Evolutionary conservation across 2,113 vertebrate species (phyloP).

Genomic region (Meles meles): DNA sequence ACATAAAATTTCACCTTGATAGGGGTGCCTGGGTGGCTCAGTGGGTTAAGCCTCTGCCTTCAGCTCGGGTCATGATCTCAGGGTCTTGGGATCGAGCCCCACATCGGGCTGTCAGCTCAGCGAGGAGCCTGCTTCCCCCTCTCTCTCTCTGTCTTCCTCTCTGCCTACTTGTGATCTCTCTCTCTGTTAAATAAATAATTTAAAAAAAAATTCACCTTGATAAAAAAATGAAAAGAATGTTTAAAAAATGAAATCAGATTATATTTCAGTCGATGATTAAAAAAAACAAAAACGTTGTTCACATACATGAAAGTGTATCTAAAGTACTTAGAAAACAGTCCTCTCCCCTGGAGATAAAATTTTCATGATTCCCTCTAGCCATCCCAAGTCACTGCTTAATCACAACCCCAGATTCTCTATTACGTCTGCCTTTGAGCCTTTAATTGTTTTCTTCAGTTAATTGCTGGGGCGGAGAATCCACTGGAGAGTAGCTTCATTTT

Average conservation of each 20-base stretch:
- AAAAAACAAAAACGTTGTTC: neutral
- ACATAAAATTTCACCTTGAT: neutral
- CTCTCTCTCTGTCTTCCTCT: too few species aligned
- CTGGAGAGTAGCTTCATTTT: slow-evolving; percentile 5
- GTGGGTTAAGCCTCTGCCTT: too few species aligned
- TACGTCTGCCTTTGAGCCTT: neutral
- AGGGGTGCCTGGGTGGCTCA: too few species aligned
- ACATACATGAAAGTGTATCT: neutral
- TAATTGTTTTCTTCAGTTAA: slow-evolving; percentile 16
- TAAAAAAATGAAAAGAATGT: neutral
- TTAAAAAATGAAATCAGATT: neutral
- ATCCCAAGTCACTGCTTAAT: slow-evolving; percentile 2
- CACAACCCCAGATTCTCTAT: slow-evolving; percentile 28
- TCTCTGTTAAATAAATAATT: too few species aligned
- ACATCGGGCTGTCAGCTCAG: too few species aligned
- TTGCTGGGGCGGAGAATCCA: slow-evolving; percentile 2
- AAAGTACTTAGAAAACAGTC: neutral
- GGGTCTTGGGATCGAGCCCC: too few species aligned
- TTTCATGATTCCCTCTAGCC: neutral
- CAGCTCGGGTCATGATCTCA: too few species aligned
- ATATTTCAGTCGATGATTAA: neutral
- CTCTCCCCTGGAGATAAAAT: neutral
- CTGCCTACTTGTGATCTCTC: too few species aligned
- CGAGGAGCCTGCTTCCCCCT: too few species aligned
- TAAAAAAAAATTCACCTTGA: neutral